phyloP scores from a whole-genome alignment of 2,888 invertebrate species.

The Chironomus riparius region DNA sequence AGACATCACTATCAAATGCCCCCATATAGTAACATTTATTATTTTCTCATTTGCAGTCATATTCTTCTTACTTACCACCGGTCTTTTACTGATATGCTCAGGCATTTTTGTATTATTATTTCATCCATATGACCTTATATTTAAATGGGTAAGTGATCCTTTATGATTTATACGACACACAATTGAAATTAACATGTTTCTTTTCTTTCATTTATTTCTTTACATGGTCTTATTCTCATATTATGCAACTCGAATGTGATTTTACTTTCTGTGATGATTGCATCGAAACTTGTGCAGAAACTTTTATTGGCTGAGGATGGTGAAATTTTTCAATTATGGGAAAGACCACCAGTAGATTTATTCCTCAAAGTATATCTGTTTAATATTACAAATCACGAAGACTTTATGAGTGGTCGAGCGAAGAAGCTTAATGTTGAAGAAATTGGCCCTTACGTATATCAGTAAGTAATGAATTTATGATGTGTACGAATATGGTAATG shows the following conservation, averaged over 20 bases:
- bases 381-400: conserved; percentile 75
- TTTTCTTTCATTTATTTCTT: neutral
- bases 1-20: too few relatives aligned
- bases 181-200: neutral
- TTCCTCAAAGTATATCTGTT: conserved; percentile 70
- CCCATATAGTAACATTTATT: neutral
- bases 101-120: conserved; percentile 58
- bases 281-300: conserved; percentile 52
- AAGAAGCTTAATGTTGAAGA: conserved; percentile 66
- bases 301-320: conserved; percentile 60
- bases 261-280: conserved; percentile 13
- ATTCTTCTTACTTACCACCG: conserved; percentile 58
- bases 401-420: conserved; percentile 60
- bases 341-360: conserved; percentile 67
- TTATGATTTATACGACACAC: neutral
- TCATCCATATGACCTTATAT: conserved; percentile 66
- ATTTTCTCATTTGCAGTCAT: conserved; percentile 54
- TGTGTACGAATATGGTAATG: too few relatives aligned
- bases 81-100: conserved; percentile 54
- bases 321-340: conserved; percentile 77
- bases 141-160: conserved; percentile 53
- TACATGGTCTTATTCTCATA: too few relatives aligned
- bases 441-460: conserved; percentile 82
- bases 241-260: neutral
- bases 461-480: conserved; percentile 47